phyloP scores from a whole-genome alignment of 37 sponge, comb jelly and placozoan genomes.

The Corticium candelabrum region DNA sequence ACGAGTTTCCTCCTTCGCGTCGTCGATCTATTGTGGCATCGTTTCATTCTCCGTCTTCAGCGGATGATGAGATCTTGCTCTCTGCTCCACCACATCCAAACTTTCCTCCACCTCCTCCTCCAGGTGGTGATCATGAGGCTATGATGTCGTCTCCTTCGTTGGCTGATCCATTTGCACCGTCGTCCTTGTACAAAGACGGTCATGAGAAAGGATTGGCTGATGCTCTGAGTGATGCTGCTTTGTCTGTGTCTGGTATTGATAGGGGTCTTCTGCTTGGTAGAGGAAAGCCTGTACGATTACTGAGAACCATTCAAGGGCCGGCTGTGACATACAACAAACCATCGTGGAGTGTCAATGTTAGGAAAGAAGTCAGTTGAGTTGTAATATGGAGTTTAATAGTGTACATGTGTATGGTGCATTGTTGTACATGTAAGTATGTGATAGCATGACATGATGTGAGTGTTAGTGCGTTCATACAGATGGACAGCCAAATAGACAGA shows the following conservation, averaged over 20 bases:
- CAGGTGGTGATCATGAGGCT: neutral
- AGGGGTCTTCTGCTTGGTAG: neutral
- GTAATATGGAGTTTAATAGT: no score
- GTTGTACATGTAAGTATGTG: no score
- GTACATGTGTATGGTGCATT: no score
- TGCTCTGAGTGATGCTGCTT: neutral
- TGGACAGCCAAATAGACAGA: no score
- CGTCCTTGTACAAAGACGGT: neutral
- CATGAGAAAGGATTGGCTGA: no score
- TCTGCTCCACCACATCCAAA: slow-evolving; percentile 6
- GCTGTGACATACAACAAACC: neutral
- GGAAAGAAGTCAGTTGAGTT: neutral
- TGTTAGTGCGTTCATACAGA: no score
- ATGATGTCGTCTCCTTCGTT: neutral
- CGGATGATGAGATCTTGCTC: neutral
- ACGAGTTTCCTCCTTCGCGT: no score
- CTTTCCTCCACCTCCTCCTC: neutral
- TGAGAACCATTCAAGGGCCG: neutral
- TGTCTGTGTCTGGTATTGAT: neutral
- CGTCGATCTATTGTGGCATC: no score
- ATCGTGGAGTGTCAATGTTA: neutral
- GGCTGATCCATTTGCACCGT: neutral
- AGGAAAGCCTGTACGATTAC: neutral
- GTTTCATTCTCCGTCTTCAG: no score
- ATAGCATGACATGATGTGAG: no score